Base-by-base conservation (phyloP, 2,797 vertebrate species). In the Thripadectes ignobilis region DNA sequence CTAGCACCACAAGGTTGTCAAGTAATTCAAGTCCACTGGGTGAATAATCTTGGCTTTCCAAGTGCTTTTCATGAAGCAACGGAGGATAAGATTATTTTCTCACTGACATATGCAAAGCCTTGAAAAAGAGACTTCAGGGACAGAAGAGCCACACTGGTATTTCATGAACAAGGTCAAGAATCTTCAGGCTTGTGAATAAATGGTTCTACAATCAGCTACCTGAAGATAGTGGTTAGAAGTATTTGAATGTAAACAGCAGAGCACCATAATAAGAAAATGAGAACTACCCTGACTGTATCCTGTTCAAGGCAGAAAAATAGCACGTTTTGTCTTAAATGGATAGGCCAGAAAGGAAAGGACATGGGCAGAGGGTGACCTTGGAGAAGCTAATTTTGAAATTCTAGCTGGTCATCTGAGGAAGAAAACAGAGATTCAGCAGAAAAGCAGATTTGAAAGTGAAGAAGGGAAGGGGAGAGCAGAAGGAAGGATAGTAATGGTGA, bases 211-310 rank as follows among this genome's bases (percentile, higher is more conserved):
- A 1, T 5, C 77, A 12, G 6, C 10, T 69, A 13, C 4, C 4
- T 4, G 5, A 86, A 65, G 12, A 16, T 2, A 32, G 6, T 10
- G 7, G 57, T 4, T 54, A 45, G 27, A 52, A 39, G 3, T 38
- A 21, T 54, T 5, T 57, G 55, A 67, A 89, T 14, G 26, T 48
- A 76, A 59, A 62, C 1, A 15, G 2, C 2, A 4, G 1, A 63
- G 15, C 0, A 1, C 46, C 57, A 22, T 2, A 26, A 17, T 8
- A 55, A 78, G 5, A 32, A 81, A 66, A 18, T 10, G 24, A 87
- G 41, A 76, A 24, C 21, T 3, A 72, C 4, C 2, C 15, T 61
- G 38, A 39, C 0, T 3, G 1, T 24, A 3, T 41, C 3, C 10
- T 46, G 20, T 38, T 41, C 21, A 32, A 22, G 26, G 24, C 46